Evolutionary conservation across 2,797 vertebrate species (phyloP).

Genomic region (Semotilus atromaculatus): DNA sequence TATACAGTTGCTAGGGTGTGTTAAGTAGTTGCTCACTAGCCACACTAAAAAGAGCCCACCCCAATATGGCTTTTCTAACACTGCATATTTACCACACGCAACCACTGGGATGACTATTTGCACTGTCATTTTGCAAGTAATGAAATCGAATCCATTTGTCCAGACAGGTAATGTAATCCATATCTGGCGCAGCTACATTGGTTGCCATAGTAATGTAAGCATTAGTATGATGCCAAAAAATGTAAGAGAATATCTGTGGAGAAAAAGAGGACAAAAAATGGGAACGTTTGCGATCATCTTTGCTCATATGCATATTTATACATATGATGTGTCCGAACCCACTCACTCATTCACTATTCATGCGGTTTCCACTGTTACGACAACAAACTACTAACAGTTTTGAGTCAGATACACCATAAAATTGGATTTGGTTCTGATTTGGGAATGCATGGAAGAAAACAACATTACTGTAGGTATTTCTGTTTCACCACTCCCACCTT

Average conservation of each 20-base stretch:
- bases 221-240: not conserved
- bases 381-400: constrained; percentile 1
- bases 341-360: not conserved
- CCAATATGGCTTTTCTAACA: not conserved
- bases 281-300: not conserved
- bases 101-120: not conserved
- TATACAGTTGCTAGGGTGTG: not conserved
- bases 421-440: constrained; percentile 15
- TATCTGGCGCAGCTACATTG: not conserved
- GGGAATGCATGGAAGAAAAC: constrained; percentile 10
- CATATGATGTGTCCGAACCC: not conserved
- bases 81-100: not conserved
- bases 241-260: not conserved
- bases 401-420: constrained; percentile 16
- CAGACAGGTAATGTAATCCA: not conserved
- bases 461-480: constrained; percentile 8
- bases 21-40: not conserved
- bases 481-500: constrained; percentile 68
- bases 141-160: not conserved
- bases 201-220: not conserved
- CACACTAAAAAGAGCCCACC: not conserved
- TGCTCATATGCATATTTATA: not conserved
- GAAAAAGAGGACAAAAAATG: not conserved
- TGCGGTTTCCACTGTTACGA: not conserved
- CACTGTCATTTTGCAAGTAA: constrained; percentile 3